These are phyloP conservation scores for Helicoverpa armigera DNA, from an alignment of 1,140 invertebrate species.

Conservation along the genomic window DNA sequence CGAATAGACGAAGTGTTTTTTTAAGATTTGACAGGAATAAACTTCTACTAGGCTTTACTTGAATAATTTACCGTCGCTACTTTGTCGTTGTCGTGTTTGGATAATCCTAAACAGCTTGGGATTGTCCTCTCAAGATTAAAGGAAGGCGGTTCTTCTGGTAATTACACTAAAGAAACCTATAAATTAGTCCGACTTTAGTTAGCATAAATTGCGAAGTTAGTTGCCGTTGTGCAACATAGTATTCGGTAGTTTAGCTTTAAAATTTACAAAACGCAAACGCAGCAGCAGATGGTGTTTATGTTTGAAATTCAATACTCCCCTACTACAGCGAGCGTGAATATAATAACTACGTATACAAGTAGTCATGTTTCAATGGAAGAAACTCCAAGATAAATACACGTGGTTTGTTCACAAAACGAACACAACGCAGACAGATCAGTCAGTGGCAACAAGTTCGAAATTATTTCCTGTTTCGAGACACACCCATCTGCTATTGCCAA, in stretches of 20 bases:
- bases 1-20: conserved; percentile 32
- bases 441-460: conserved; percentile 75
- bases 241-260: conserved; percentile 16
- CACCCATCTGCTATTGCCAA: conserved; percentile 77
- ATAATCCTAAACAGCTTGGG: background rate
- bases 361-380: conserved; percentile 51
- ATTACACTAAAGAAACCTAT: conserved; percentile 26
- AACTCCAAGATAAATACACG: conserved; percentile 49
- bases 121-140: background rate
- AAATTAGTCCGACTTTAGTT: conserved; percentile 11
- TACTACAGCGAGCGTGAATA: conserved; percentile 30
- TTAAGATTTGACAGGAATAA: conserved; percentile 44
- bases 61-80: conserved; percentile 27
- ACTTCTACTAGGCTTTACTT: conserved; percentile 27
- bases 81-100: conserved; percentile 3
- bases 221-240: conserved; percentile 32
- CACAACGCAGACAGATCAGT: conserved; percentile 60
- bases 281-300: conserved; percentile 51
- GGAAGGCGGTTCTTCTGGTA: conserved; percentile 1
- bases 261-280: conserved; percentile 46
- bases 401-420: conserved; percentile 48
- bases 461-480: conserved; percentile 75
- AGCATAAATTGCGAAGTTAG: conserved; percentile 33
- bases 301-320: conserved; percentile 49
- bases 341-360: conserved; percentile 51